Evolutionary conservation across 2,888 invertebrate species (phyloP).

Genomic region (Masnerella sp.): DNA sequence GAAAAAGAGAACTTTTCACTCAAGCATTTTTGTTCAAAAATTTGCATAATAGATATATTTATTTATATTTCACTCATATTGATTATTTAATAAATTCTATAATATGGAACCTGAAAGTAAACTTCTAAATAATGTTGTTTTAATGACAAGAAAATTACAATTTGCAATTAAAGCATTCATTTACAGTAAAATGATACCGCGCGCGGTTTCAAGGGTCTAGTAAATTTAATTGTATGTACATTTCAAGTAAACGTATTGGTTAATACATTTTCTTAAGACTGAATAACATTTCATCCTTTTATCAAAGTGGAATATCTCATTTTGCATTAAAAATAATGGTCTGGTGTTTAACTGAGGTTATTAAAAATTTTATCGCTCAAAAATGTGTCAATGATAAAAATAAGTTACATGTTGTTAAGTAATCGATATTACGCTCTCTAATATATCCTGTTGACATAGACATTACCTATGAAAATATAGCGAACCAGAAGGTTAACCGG

Average conservation of each 20-base stretch:
- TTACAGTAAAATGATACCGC: too few species aligned
- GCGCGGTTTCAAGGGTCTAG: background rate
- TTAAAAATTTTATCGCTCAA: constrained; percentile 4
- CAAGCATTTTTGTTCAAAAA: too few species aligned
- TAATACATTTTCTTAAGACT: background rate
- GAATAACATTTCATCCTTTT: constrained; percentile 5
- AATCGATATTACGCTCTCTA: background rate
- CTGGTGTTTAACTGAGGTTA: background rate
- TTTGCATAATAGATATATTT: too few species aligned
- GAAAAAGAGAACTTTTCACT: too few species aligned
- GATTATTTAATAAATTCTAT: too few species aligned
- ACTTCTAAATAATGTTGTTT: too few species aligned
- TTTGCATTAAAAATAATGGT: background rate
- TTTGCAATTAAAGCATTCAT: too few species aligned
- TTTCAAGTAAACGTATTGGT: background rate
- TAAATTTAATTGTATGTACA: constrained; percentile 1
- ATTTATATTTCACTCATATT: too few species aligned
- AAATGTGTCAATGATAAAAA: constrained; percentile 14
- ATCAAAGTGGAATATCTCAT: constrained; percentile 12
- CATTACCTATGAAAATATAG: too few species aligned
- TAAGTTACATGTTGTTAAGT: constrained; percentile 3
- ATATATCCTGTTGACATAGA: background rate
- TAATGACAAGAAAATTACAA: too few species aligned
- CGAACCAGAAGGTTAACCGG: too few species aligned
- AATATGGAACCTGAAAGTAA: too few species aligned